Evolutionary conservation across 1,140 invertebrate genomes (phyloP).

Genomic region (Drosophila ambigua): DNA sequence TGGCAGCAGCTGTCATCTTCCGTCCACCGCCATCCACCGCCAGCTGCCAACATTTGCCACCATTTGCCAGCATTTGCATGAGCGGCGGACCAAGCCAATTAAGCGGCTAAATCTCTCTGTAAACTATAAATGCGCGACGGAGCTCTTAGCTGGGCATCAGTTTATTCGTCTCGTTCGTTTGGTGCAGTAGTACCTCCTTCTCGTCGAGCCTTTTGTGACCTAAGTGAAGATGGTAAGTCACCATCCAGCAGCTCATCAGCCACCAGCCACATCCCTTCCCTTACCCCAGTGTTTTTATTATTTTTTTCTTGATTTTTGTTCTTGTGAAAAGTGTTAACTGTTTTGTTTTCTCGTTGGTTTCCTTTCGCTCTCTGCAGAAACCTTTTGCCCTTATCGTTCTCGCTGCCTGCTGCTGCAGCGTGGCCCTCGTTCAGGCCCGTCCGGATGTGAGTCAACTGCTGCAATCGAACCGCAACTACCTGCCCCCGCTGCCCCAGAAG

Average conservation of each 20-base stretch:
- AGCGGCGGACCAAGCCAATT: conserved; percentile 38
- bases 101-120: conserved; percentile 10
- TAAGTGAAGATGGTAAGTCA: conserved; percentile 71
- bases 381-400: conserved; percentile 36
- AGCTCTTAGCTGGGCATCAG: conserved; percentile 53
- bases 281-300: neutral
- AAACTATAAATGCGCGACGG: conserved; percentile 63
- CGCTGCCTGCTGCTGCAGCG: conserved; percentile 41
- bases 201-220: conserved; percentile 24
- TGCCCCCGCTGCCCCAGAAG: conserved; percentile 55
- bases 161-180: conserved; percentile 66
- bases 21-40: neutral
- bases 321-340: conserved; percentile 15
- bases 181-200: conserved; percentile 57
- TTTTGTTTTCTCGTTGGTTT: conserved; percentile 4
- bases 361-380: conserved; percentile 45
- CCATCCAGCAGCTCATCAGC: conserved; percentile 17
- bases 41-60: conserved; percentile 2
- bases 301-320: conserved; percentile 10
- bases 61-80: conserved; percentile 9
- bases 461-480: conserved; percentile 25
- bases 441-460: conserved; percentile 25
- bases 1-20: neutral
- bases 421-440: conserved; percentile 42
- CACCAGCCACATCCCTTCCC: neutral